phyloP scores from a whole-genome alignment of 2,888 invertebrate species.

The Pantelozetes paolii region DNA sequence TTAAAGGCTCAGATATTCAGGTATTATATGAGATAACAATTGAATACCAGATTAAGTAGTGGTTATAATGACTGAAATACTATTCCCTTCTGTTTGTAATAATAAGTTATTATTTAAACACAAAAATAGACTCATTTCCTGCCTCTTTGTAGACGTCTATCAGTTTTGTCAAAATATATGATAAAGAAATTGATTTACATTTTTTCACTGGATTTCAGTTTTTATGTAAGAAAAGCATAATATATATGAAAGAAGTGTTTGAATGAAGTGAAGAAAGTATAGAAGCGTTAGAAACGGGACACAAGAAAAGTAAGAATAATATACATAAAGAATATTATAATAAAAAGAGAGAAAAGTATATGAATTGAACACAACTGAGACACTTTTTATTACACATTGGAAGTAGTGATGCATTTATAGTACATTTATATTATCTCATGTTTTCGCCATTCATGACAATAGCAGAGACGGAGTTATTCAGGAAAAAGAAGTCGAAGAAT shows the following conservation, averaged over 20 bases:
- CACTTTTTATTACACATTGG: slow-evolving; percentile 28
- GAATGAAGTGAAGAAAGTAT: slow-evolving; percentile 24
- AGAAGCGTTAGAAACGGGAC: neutral
- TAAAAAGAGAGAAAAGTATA: slow-evolving; percentile 12
- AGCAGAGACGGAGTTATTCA: slow-evolving; percentile 10
- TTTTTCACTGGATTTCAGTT: slow-evolving; percentile 18
- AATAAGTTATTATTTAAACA: neutral
- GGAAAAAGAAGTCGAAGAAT: slow-evolving; percentile 30
- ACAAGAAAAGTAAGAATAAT: neutral
- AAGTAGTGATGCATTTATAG: slow-evolving; percentile 35
- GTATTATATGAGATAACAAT: too few species aligned
- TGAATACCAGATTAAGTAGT: neutral
- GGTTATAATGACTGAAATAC: neutral
- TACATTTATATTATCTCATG: slow-evolving; percentile 36
- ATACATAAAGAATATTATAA: neutral
- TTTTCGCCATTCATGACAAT: slow-evolving; percentile 33
- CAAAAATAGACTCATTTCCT: slow-evolving; percentile 21
- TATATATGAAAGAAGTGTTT: neutral
- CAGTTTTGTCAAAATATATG: slow-evolving; percentile 3
- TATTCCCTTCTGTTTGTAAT: neutral
- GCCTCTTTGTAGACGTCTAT: neutral
- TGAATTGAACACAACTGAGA: slow-evolving; percentile 4
- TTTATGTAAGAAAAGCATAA: slow-evolving; percentile 11
- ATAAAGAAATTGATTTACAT: slow-evolving; percentile 35
- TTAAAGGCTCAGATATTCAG: too few species aligned